phyloP scores from a whole-genome alignment of 2,113 vertebrate genomes.

The Tapirus terrestris region DNA sequence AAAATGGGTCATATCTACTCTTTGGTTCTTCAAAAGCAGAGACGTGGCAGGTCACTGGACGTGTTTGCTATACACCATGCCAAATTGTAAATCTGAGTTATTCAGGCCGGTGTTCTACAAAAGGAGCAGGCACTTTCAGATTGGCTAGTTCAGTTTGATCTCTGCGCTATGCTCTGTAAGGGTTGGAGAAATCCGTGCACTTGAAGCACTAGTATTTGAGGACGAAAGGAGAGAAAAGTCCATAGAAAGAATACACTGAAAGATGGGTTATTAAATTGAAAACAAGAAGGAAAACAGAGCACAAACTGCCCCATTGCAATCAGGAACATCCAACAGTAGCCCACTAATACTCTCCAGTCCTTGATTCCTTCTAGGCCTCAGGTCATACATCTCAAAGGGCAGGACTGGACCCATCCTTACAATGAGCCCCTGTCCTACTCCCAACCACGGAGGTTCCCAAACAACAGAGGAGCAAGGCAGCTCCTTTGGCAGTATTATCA shows the following conservation, averaged over 20 bases:
- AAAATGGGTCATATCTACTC: background rate
- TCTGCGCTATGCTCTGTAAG: background rate
- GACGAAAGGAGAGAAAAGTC: background rate
- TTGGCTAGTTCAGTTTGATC: rapidly evolving
- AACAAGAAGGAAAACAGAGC: background rate
- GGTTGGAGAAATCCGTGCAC: background rate
- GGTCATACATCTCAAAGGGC: background rate
- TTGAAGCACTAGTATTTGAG: background rate
- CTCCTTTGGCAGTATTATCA: background rate
- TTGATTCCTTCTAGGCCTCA: background rate
- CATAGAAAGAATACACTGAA: background rate
- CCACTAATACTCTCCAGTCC: rapidly evolving
- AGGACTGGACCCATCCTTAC: background rate
- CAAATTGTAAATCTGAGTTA: background rate
- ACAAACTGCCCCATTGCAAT: rapidly evolving
- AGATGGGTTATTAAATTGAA: background rate
- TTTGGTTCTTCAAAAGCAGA: background rate
- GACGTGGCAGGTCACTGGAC: background rate
- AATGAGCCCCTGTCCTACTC: background rate
- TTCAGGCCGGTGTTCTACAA: rapidly evolving
- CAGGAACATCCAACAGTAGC: background rate
- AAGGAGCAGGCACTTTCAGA: rapidly evolving
- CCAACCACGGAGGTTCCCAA: background rate
- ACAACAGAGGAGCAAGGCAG: background rate
- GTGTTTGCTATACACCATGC: rapidly evolving